Conservation (phyloP, 2,888 invertebrate genomes). For the Scotopteryx bipunctaria region DNA sequence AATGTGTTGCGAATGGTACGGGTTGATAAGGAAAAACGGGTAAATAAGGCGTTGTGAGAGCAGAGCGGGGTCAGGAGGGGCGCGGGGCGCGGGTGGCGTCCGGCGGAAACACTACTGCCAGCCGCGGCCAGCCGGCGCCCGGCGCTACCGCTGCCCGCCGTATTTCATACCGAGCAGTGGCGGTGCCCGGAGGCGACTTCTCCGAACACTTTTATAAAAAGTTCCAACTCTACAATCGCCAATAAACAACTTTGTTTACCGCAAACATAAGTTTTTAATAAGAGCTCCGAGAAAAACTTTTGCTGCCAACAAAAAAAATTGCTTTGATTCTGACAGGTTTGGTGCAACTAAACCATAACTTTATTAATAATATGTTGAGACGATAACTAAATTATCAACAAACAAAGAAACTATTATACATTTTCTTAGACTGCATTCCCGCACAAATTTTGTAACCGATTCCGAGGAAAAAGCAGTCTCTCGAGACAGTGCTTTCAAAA, state of each 20-base stretch:
- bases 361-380: not conserved
- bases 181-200: conserved; percentile 33
- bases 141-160: conserved; percentile 39
- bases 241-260: conserved; percentile 41
- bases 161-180: conserved; percentile 51
- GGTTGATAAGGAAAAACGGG: conserved; percentile 79
- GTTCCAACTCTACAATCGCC: conserved; percentile 43
- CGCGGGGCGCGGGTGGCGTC: conserved; percentile 45
- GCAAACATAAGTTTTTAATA: conserved; percentile 42
- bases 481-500: conserved; percentile 59
- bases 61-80: conserved; percentile 58
- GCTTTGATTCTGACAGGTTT: conserved; percentile 20
- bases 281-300: conserved; percentile 33
- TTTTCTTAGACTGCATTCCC: not conserved
- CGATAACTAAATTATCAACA: conserved; percentile 1
- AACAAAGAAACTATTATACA: conserved; percentile 1
- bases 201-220: conserved; percentile 53
- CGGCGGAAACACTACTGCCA: conserved; percentile 62
- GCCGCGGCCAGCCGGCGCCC: conserved; percentile 45
- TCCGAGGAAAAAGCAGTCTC: conserved; percentile 37
- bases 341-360: conserved; percentile 6
- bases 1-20: conserved; percentile 75
- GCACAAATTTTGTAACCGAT: conserved; percentile 10
- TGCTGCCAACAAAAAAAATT: conserved; percentile 16
- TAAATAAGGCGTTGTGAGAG: conserved; percentile 74